Evolutionary conservation across 1,140 invertebrate genomes (phyloP).

Genomic region (Papilio glaucus): DNA sequence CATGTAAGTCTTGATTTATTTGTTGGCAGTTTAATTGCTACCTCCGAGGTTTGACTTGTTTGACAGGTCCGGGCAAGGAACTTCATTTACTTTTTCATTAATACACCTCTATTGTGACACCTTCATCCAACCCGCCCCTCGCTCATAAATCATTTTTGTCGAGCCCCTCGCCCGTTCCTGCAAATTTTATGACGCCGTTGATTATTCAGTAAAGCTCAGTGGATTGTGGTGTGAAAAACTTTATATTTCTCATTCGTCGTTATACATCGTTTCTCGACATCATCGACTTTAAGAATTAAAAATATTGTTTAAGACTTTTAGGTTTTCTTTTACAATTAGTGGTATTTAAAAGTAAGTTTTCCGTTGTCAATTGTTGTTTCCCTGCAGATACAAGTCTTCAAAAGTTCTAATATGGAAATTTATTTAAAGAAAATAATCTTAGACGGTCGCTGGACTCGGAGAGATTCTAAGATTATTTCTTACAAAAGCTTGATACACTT

Average conservation of each 20-base stretch:
- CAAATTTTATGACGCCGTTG: constrained; percentile 10
- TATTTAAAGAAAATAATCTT: no score
- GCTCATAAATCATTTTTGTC: constrained; percentile 5
- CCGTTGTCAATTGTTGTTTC: no score
- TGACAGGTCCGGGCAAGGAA: neutral
- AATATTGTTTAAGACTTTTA: no score
- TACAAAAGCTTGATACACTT: no score
- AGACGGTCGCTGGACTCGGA: no score
- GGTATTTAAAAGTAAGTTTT: no score
- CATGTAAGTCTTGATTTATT: constrained; percentile 4
- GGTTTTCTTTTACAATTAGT: no score
- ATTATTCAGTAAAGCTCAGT: neutral
- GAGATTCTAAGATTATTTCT: no score
- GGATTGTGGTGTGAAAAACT: neutral
- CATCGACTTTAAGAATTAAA: no score
- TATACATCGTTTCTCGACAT: no score
- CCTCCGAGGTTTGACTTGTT: constrained; percentile 13
- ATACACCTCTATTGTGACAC: neutral
- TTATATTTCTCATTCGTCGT: neutral
- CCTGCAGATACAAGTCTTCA: no score
- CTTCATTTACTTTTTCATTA: constrained; percentile 21
- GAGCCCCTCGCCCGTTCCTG: neutral
- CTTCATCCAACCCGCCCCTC: neutral
- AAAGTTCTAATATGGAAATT: no score
- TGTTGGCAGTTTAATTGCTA: constrained; percentile 16